A percentile compares a stretch with the other conserved stretches of the same genome.
Evolutionary conservation across 2,888 invertebrate genomes (phyloP).

Genomic region (Cyclophora punctaria): DNA sequence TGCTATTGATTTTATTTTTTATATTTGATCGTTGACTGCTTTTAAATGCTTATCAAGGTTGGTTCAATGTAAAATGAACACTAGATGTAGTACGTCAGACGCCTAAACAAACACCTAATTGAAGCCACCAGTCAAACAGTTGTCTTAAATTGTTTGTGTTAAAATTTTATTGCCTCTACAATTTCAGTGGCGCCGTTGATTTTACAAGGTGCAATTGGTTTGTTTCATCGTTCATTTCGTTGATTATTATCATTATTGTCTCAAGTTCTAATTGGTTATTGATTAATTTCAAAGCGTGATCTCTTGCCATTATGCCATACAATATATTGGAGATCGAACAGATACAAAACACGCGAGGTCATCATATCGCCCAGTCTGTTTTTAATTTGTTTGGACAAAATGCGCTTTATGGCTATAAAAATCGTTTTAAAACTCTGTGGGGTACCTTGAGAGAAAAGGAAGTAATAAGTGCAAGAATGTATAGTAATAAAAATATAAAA

Average conservation of each 20-base stretch:
- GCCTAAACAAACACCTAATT: background rate
- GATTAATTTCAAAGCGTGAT: background rate
- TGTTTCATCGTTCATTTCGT: background rate
- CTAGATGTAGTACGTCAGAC: background rate
- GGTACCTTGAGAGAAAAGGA: too few species aligned
- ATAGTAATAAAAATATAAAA: conserved; percentile 4
- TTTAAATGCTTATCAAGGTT: background rate
- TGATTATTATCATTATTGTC: background rate
- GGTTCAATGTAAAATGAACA: background rate
- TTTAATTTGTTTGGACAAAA: too few species aligned
- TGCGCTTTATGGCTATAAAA: too few species aligned
- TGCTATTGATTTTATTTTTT: too few species aligned
- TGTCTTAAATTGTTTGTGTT: background rate
- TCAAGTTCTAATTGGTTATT: background rate
- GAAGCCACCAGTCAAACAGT: background rate
- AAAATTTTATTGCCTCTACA: background rate
- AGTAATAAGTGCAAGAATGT: background rate
- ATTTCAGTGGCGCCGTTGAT: background rate
- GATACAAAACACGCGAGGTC: background rate
- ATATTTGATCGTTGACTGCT: too few species aligned
- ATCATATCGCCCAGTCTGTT: background rate
- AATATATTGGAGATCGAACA: background rate
- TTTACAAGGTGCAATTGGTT: background rate
- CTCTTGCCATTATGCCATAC: background rate
- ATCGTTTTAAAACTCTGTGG: too few species aligned